phyloP scores from a whole-genome alignment of 2,888 invertebrate genomes.

The Microctonus aethiopoides region DNA sequence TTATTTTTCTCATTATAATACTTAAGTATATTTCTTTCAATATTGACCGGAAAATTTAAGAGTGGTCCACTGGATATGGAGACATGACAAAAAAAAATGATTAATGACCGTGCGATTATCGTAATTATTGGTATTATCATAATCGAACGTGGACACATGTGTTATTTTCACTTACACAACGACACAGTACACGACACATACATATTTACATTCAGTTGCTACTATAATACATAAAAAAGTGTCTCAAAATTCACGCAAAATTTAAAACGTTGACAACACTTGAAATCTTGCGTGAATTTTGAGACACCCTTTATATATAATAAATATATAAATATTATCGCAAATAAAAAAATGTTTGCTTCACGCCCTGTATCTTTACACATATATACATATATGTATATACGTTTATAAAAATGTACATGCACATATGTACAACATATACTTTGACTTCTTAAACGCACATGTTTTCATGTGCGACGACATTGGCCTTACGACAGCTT shows the following conservation, averaged over 20 bases:
- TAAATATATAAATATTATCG: no score
- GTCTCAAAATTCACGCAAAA: no score
- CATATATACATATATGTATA: no score
- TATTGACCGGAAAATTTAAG: neutral
- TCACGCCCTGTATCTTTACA: slow-evolving; percentile 7
- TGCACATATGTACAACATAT: neutral
- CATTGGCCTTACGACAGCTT: slow-evolving; percentile 29
- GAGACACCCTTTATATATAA: no score
- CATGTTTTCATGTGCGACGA: neutral
- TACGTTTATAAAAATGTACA: no score
- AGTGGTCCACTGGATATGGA: neutral
- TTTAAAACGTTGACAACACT: no score
- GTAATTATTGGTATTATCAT: slow-evolving; percentile 38
- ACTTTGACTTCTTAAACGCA: neutral
- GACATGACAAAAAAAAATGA: slow-evolving; percentile 23
- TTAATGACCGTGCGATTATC: slow-evolving; percentile 38
- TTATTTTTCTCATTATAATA: neutral
- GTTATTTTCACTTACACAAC: slow-evolving; percentile 1
- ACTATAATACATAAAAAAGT: no score
- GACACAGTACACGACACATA: slow-evolving; percentile 7
- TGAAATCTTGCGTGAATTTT: no score
- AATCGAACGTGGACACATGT: slow-evolving; percentile 28
- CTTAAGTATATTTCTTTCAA: slow-evolving; percentile 9
- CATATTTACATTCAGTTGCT: slow-evolving; percentile 19
- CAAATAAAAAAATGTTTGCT: no score